Evolutionary conservation across 1,140 invertebrate genomes (phyloP).

Genomic region (Aphaenogaster ashmeadi): DNA sequence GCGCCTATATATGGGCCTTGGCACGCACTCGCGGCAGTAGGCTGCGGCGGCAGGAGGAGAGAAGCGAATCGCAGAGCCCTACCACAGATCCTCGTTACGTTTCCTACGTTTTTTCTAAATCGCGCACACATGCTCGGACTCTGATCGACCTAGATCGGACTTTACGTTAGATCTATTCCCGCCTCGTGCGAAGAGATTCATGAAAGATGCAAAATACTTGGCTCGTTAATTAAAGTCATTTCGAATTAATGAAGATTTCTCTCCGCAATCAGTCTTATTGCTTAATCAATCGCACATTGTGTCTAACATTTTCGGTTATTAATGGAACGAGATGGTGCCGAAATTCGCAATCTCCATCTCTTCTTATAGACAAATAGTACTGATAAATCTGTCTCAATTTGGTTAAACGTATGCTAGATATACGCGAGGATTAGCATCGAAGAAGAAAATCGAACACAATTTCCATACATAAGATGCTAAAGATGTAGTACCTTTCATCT

Average conservation of each 20-base stretch:
- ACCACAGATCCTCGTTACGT: neutral
- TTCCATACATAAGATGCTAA: neutral
- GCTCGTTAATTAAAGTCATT: neutral
- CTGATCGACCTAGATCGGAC: neutral
- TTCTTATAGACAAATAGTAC: neutral
- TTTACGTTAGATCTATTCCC: too few relatives aligned
- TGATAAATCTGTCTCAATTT: neutral
- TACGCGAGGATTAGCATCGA: neutral
- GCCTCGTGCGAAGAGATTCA: neutral
- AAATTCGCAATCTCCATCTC: neutral
- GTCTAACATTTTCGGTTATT: neutral
- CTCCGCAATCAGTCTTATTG: neutral
- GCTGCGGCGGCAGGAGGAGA: neutral
- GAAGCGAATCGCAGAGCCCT: constrained; percentile 2
- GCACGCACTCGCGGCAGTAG: neutral
- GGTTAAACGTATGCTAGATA: neutral
- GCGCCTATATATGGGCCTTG: constrained; percentile 76
- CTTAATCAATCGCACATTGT: neutral
- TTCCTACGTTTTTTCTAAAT: constrained; percentile 15
- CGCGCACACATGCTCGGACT: neutral
- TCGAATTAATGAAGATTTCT: neutral
- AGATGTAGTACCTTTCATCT: neutral
- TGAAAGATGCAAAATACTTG: neutral
- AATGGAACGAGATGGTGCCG: neutral
- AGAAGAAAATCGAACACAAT: neutral